Conservation (phyloP, 30 jellyfish, hydroid and myxozoan species). For the Aurelia sp. region DNA sequence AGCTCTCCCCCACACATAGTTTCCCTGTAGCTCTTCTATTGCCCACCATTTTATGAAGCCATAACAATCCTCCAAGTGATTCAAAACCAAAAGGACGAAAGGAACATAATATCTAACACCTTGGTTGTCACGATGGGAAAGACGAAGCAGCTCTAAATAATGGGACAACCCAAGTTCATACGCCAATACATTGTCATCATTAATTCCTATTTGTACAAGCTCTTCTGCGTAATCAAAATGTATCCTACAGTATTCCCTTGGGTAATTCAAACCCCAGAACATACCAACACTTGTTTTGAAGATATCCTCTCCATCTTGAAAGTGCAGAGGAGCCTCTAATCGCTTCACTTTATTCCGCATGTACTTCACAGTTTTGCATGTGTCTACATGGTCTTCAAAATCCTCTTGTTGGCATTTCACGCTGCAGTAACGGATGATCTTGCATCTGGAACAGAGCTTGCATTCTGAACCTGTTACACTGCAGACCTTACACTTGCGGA, state of each 20-base stretch:
- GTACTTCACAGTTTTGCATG: not conserved
- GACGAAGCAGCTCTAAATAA: constrained; percentile 21
- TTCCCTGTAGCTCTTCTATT: not conserved
- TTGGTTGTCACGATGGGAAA: constrained; percentile 24
- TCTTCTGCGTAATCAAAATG: not conserved
- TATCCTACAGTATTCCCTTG: constrained; percentile 32
- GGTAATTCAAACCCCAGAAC: constrained; percentile 36
- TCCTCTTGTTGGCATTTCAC: constrained; percentile 26
- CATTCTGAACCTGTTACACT: not conserved
- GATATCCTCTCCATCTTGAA: not conserved
- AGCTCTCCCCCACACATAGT: not conserved
- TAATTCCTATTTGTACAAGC: not conserved
- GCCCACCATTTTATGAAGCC: constrained; percentile 54
- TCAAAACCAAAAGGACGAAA: constrained; percentile 1
- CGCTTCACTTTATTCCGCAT: not conserved
- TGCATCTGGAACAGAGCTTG: constrained; percentile 18
- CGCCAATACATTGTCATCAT: constrained; percentile 2
- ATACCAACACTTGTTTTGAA: not conserved
- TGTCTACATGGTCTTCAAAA: not conserved
- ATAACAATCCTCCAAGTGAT: constrained; percentile 11
- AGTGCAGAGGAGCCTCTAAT: not conserved
- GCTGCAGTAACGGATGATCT: constrained; percentile 10
- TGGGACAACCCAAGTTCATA: constrained; percentile 14
- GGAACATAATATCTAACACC: constrained; percentile 33
- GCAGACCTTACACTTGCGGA: not conserved